These are phyloP conservation scores for Anticlea derivata DNA, from an alignment of 2,888 invertebrate genomes.

Conservation along the genomic window DNA sequence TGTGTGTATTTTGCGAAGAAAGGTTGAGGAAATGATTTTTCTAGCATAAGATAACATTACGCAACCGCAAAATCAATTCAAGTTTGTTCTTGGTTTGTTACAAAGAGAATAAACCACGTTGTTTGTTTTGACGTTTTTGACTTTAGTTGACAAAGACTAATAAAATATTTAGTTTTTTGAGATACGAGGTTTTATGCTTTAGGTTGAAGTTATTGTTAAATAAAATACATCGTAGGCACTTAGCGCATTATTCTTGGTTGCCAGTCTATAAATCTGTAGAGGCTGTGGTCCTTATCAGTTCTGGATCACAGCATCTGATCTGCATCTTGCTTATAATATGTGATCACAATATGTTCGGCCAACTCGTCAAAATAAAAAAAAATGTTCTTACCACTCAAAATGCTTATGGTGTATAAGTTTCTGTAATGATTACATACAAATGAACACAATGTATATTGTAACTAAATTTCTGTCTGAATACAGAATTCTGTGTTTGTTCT, in stretches of 20 bases:
- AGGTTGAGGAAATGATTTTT: slow-evolving; percentile 29
- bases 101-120: too few species aligned
- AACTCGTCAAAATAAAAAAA: neutral
- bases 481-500: too few species aligned
- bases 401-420: too few species aligned
- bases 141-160: neutral
- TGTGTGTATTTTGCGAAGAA: slow-evolving; percentile 35
- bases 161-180: neutral
- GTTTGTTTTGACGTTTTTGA: neutral
- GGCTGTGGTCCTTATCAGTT: too few species aligned
- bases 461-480: slow-evolving; percentile 2
- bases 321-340: too few species aligned
- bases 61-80: neutral
- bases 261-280: too few species aligned
- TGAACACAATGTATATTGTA: slow-evolving; percentile 9
- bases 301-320: too few species aligned
- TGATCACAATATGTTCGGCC: too few species aligned
- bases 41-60: slow-evolving; percentile 32
- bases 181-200: neutral
- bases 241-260: too few species aligned
- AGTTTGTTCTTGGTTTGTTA: too few species aligned
- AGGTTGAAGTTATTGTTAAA: neutral
- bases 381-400: too few species aligned
- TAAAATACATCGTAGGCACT: neutral
- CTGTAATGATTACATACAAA: too few species aligned